These are phyloP conservation scores for Sphecodes monilicornis DNA, from an alignment of 2,888 invertebrate species.

Conservation along the genomic window DNA sequence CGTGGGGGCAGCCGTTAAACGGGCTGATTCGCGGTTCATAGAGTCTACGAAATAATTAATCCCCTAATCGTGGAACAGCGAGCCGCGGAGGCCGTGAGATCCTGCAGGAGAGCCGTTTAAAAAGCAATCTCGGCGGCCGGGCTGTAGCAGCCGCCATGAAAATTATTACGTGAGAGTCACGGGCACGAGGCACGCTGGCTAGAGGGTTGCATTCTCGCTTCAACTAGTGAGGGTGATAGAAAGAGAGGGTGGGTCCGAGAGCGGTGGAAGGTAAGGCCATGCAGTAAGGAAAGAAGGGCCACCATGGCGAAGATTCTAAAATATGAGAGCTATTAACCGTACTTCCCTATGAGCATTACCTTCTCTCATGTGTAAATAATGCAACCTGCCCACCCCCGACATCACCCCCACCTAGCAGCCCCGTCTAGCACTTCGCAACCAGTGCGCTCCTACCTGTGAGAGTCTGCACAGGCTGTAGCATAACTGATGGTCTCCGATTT, in stretches of 20 bases:
- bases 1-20: slow-evolving; percentile 52
- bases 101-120: slow-evolving; percentile 65
- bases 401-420: not conserved
- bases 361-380: slow-evolving; percentile 78
- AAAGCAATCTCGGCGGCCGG: slow-evolving; percentile 72
- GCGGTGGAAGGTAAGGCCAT: slow-evolving; percentile 50
- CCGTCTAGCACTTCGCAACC: slow-evolving; percentile 7
- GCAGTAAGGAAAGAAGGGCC: slow-evolving; percentile 61
- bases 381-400: slow-evolving; percentile 57
- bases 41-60: slow-evolving; percentile 76
- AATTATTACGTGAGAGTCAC: slow-evolving; percentile 70
- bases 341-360: slow-evolving; percentile 74
- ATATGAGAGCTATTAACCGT: slow-evolving; percentile 80
- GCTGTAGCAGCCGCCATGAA: slow-evolving; percentile 58
- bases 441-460: slow-evolving; percentile 18
- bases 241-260: slow-evolving; percentile 31
- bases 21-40: slow-evolving; percentile 62
- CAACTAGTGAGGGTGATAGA: slow-evolving; percentile 19
- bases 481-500: not conserved
- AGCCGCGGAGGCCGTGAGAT: slow-evolving; percentile 43
- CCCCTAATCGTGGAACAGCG: slow-evolving; percentile 69
- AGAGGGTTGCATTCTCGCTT: slow-evolving; percentile 11
- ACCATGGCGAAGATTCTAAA: slow-evolving; percentile 74
- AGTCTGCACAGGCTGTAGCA: slow-evolving; percentile 18
- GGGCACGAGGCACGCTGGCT: not conserved